phyloP scores from a whole-genome alignment of 2,797 vertebrate genomes.

The Darevskia mixta region DNA sequence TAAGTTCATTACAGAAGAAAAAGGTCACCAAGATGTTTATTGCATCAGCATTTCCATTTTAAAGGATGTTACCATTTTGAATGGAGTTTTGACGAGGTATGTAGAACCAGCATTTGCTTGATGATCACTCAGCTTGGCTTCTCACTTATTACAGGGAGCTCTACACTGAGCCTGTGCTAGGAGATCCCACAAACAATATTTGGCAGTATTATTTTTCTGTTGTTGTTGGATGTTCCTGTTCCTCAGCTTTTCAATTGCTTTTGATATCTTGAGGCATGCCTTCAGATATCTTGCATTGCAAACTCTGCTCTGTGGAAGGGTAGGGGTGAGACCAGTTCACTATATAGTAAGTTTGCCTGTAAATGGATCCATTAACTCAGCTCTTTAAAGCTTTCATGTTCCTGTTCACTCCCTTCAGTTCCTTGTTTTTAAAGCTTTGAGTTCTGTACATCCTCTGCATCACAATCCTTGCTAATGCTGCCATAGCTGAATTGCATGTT shows the following conservation, averaged over 20 bases:
- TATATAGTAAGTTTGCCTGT: background rate
- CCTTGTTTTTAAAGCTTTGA: slow-evolving; percentile 11
- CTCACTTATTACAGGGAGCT: slow-evolving; percentile 31
- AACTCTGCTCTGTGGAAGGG: slow-evolving; percentile 11
- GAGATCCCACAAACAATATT: slow-evolving; percentile 41
- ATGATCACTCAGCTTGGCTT: slow-evolving; percentile 28
- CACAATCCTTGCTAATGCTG: background rate
- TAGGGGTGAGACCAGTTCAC: background rate
- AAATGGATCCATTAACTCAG: background rate
- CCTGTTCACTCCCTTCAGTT: background rate
- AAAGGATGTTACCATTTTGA: background rate
- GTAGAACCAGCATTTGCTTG: slow-evolving; percentile 11
- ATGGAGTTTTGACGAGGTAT: background rate
- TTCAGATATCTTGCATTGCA: slow-evolving; percentile 17
- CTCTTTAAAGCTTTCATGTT: background rate
- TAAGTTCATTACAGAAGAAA: background rate
- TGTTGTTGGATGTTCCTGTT: slow-evolving; percentile 25
- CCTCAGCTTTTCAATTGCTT: slow-evolving; percentile 1
- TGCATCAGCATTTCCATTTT: background rate
- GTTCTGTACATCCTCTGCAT: background rate
- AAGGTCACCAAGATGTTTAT: background rate
- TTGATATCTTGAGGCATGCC: slow-evolving; percentile 11
- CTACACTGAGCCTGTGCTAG: slow-evolving; percentile 42
- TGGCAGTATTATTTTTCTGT: slow-evolving; percentile 31
- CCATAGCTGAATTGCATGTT: slow-evolving; percentile 3